phyloP scores from a whole-genome alignment of 1,140 invertebrate species.

The Latrodectus geometricus region DNA sequence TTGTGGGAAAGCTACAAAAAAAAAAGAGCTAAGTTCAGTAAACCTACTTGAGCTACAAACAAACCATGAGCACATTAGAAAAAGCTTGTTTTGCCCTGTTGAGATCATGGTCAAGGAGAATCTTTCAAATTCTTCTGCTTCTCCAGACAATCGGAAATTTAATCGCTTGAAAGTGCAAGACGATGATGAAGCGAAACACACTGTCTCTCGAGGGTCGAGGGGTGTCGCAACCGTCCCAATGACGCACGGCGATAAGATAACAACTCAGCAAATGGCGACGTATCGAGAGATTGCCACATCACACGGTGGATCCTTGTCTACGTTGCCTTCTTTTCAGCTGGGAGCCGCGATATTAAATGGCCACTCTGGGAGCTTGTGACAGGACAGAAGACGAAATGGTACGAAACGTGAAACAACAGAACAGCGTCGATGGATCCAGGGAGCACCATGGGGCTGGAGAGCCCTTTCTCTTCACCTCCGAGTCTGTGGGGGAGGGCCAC shows the following conservation, averaged over 20 bases:
- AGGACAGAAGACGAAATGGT: slow-evolving; percentile 41
- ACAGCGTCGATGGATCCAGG: slow-evolving; percentile 43
- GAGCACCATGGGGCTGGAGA: slow-evolving; percentile 61
- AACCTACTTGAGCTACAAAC: too few relatives aligned
- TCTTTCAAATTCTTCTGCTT: too few relatives aligned
- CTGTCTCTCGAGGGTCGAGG: background rate
- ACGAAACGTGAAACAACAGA: slow-evolving; percentile 27
- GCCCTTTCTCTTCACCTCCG: slow-evolving; percentile 96
- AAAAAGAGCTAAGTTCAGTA: too few relatives aligned
- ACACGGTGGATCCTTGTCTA: background rate
- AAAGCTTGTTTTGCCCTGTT: too few relatives aligned
- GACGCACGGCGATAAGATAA: slow-evolving; percentile 16
- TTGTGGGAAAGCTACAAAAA: too few relatives aligned
- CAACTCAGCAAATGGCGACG: too few relatives aligned
- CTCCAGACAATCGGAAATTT: background rate
- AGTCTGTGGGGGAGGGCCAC: slow-evolving; percentile 99
- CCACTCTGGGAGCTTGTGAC: slow-evolving; percentile 4
- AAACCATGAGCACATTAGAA: too few relatives aligned
- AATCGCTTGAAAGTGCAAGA: background rate
- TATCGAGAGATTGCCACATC: too few relatives aligned
- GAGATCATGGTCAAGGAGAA: too few relatives aligned
- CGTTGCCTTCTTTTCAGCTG: background rate
- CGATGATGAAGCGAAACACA: background rate
- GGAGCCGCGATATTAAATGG: slow-evolving; percentile 22
- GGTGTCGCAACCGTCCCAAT: background rate